Base-by-base conservation (phyloP, 2,113 vertebrate species). In the Turdus rufiventris region DNA sequence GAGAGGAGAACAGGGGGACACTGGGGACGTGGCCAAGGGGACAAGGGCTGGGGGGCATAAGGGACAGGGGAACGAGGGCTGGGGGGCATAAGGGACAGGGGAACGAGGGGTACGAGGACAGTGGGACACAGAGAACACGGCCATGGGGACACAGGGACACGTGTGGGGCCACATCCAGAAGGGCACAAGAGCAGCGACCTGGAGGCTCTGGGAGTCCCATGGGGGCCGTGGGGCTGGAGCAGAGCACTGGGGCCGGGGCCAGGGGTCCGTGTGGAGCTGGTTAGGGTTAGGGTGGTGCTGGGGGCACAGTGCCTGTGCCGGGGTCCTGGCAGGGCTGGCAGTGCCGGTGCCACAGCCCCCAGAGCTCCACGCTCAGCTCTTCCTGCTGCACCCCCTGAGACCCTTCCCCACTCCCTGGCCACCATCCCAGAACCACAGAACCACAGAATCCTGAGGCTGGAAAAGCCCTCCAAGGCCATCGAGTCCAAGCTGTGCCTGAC, bases 101-200 rank as follows among this genome's bases (percentile, higher is more conserved):
- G 57, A 36, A 33, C 10, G 5, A 7, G 50, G 17, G 7, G 21
- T 5, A 4, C 7, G 7, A 5, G 15, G 57, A 5, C 28, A 33
- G 18, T 10, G 58, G 45, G 23, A 42, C 28, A 5, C 33, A 29
- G 33, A 43, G 45, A 19, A 18, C 13, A 4, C 3, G n/a, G 53
- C 38, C 21, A 2, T 14, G 45, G 19, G 28, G 24, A 23, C 58
- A 74, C 26, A 16, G 67, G 50, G 85, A 83, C 38, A 20, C 2
- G 6, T 25, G 29, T 17, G 28, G 40, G 53, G 61, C 14, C n/a
- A n/a, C n/a, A 13, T 10, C 9, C 45, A 19, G 70, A 62, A 62
- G 56, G 29, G n/a, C 56, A 24, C 15, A 98, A 98, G 98, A 98
- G 98, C 97, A 98, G 97, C 94, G 98, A 98, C 97, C 98, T 97